These are phyloP conservation scores for Myopa testacea DNA, from an alignment of 2,888 invertebrate genomes.

Conservation along the genomic window DNA sequence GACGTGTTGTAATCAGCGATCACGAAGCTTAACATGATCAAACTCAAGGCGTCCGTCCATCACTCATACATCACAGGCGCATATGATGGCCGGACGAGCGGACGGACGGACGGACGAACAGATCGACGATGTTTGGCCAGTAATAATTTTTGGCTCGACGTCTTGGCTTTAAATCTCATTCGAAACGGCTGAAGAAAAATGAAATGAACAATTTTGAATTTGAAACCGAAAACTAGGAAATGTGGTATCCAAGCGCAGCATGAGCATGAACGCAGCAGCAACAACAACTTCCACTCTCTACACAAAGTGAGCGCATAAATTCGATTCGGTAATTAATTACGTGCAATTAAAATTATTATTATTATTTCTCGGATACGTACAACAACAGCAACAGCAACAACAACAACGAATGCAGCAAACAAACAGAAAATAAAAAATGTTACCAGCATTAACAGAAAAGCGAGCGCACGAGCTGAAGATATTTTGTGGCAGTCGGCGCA, in stretches of 20 bases:
- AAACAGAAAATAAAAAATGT: background rate
- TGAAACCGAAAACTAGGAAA: constrained; percentile 39
- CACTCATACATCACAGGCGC: background rate
- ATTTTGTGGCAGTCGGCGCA: constrained; percentile 2
- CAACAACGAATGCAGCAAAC: constrained; percentile 2
- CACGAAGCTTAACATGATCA: constrained; percentile 36
- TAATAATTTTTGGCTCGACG: constrained; percentile 12
- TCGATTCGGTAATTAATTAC: constrained; percentile 44
- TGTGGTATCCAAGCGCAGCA: constrained; percentile 21
- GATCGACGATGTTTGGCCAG: background rate
- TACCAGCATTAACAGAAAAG: background rate
- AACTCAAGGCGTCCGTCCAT: constrained; percentile 24
- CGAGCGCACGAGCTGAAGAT: background rate
- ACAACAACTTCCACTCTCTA: constrained; percentile 41
- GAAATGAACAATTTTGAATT: constrained; percentile 7
- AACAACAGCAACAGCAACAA: constrained; percentile 20
- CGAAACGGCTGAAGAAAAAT: constrained; percentile 2
- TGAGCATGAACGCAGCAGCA: background rate
- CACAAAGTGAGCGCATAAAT: constrained; percentile 41
- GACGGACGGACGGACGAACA: background rate
- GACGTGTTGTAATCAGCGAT: constrained; percentile 26
- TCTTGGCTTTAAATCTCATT: constrained; percentile 20
- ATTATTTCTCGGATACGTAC: constrained; percentile 38
- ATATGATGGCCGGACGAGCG: constrained; percentile 2
- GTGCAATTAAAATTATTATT: constrained; percentile 39